Percentiles rank a stretch among this genome's conserved stretches.
These are phyloP conservation scores for Athene cunicularia DNA, from an alignment of 2,113 vertebrate genomes.

Conservation along the genomic window DNA sequence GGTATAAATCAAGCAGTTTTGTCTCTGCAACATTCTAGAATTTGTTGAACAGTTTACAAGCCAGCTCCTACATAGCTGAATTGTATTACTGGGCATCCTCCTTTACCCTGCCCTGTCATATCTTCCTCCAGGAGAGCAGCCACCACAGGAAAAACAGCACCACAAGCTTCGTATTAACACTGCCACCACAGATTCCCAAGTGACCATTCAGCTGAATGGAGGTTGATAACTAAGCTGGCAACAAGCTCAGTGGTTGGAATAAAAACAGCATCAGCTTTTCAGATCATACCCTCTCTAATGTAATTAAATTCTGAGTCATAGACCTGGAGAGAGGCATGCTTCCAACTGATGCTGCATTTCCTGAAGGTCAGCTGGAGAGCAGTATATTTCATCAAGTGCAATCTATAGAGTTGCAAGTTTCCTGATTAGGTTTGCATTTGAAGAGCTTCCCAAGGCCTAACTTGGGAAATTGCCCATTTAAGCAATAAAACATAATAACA, in stretches of 20 bases:
- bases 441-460: constrained; percentile 36
- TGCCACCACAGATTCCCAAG: not conserved
- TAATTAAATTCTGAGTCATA: constrained; percentile 53
- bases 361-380: constrained; percentile 38
- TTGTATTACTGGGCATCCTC: not conserved
- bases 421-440: not conserved
- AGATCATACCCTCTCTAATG: constrained; percentile 31
- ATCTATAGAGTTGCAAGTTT: not conserved
- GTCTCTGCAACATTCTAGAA: not conserved
- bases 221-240: constrained; percentile 34
- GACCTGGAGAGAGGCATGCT: constrained; percentile 21
- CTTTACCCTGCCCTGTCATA: not conserved
- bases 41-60: not conserved
- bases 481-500: not conserved
- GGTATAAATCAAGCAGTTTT: not conserved
- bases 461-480: constrained; percentile 20
- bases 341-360: constrained; percentile 28
- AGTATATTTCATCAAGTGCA: not conserved
- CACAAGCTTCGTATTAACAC: not conserved
- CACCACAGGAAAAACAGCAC: not conserved
- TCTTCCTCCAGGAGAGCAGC: not conserved
- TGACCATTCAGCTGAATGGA: not conserved
- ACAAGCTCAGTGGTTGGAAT: constrained; percentile 4
- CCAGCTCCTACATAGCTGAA: not conserved
- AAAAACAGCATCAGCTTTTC: constrained; percentile 51